Conservation (phyloP, 2,888 invertebrate species). For the Heteropelma amictum region DNA sequence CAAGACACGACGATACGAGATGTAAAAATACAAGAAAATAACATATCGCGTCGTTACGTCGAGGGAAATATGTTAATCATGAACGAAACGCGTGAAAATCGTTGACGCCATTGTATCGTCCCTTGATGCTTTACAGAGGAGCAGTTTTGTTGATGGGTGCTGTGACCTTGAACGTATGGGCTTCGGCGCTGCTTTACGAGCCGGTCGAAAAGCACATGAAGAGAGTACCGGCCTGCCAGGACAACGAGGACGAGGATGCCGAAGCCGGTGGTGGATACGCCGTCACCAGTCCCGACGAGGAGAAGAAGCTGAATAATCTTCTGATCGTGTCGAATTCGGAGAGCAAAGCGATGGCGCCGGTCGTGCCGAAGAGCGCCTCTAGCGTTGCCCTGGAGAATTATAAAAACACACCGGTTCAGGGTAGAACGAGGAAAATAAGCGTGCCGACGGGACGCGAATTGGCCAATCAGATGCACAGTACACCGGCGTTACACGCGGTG, state of each 20-base stretch:
- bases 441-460: constrained; percentile 80
- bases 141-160: constrained; percentile 90
- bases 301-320: constrained; percentile 63
- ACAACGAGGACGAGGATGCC: constrained; percentile 73
- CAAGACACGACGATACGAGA: no score
- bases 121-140: constrained; percentile 79
- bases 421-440: constrained; percentile 82
- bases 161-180: constrained; percentile 90
- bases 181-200: constrained; percentile 90
- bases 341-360: constrained; percentile 57
- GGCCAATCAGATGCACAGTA: constrained; percentile 82
- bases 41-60: no score
- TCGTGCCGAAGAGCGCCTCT: constrained; percentile 82
- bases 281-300: constrained; percentile 69
- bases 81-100: no score
- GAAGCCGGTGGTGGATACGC: constrained; percentile 64
- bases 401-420: constrained; percentile 74
- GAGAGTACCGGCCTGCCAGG: constrained; percentile 79
- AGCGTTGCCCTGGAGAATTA: constrained; percentile 84
- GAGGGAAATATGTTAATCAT: no score
- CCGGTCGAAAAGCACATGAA: constrained; percentile 91
- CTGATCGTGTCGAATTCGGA: constrained; percentile 51
- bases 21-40: no score
- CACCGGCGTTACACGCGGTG: constrained; percentile 83
- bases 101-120: no score